Evolutionary conservation across 2,113 vertebrate species (phyloP).

Genomic region (Pogonocichla stellata): DNA sequence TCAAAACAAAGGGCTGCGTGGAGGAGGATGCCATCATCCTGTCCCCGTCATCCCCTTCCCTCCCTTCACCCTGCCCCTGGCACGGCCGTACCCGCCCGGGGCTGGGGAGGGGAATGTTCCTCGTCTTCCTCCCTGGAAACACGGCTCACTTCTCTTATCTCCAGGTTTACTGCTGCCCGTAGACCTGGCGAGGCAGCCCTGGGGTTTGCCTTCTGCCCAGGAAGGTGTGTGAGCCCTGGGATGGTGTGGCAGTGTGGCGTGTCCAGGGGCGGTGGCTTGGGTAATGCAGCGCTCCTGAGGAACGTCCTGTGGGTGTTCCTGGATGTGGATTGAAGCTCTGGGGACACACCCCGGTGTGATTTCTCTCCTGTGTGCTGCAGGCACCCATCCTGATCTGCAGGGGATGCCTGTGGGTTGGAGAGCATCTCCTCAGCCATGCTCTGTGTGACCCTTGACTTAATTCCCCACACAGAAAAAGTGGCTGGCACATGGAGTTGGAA

Average conservation of each 20-base stretch:
- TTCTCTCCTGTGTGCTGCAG: not conserved
- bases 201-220: not conserved
- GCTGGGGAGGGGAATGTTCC: not conserved
- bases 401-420: not conserved
- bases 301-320: not conserved
- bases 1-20: not conserved
- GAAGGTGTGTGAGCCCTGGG: not conserved
- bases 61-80: not conserved
- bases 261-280: rapidly evolving
- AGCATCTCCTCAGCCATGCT: not conserved
- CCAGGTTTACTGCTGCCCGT: not conserved
- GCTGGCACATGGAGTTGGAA: rapidly evolving
- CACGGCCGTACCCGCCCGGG: rapidly evolving
- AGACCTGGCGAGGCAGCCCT: not conserved
- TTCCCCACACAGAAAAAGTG: rapidly evolving
- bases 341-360: rapidly evolving
- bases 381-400: not conserved
- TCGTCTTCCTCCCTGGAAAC: not conserved
- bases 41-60: not conserved
- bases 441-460: rapidly evolving
- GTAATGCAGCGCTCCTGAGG: not conserved
- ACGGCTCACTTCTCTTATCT: rapidly evolving
- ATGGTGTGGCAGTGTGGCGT: rapidly evolving
- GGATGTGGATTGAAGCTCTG: not conserved
- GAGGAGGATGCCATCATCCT: not conserved